Evolutionary conservation across 2,888 invertebrate genomes (phyloP).

Genomic region (Melinaea menophilus): DNA sequence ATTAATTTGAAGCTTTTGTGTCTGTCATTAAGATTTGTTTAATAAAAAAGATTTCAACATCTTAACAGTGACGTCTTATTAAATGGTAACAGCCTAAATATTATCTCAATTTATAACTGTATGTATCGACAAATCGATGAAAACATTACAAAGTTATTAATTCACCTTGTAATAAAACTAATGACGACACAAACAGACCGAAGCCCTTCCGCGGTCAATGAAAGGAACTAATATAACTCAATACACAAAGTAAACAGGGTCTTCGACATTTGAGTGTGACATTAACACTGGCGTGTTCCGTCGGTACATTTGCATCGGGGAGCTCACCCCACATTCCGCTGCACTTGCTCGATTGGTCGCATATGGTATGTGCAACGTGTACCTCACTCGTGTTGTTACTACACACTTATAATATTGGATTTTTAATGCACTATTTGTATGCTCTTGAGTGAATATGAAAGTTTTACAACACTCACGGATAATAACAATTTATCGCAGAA

Average conservation of each 20-base stretch:
- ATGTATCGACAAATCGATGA: too few species aligned
- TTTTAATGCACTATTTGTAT: conserved; percentile 1
- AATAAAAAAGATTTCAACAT: too few species aligned
- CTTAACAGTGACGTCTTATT: too few species aligned
- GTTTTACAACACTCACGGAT: too few species aligned
- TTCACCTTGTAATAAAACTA: conserved; percentile 12
- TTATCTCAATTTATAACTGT: too few species aligned
- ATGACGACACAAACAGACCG: conserved; percentile 35
- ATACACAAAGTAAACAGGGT: conserved; percentile 60
- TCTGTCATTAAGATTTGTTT: too few species aligned
- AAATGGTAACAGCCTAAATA: too few species aligned
- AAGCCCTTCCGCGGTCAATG: conserved; percentile 59
- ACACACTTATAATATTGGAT: conserved; percentile 3
- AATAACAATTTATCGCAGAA: too few species aligned
- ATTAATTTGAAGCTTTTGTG: not conserved
- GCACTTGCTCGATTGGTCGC: conserved; percentile 32
- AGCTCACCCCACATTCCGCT: conserved; percentile 49
- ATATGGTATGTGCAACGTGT: not conserved
- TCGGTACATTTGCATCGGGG: conserved; percentile 71
- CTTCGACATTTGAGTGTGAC: conserved; percentile 59
- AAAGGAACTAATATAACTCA: conserved; percentile 65
- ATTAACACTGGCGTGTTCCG: conserved; percentile 72
- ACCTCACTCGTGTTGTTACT: not conserved
- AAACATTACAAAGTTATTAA: too few species aligned
- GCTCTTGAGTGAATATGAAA: not conserved